These are phyloP conservation scores for Isurus oxyrinchus DNA, from an alignment of 2,113 vertebrate species.

Conservation along the genomic window DNA sequence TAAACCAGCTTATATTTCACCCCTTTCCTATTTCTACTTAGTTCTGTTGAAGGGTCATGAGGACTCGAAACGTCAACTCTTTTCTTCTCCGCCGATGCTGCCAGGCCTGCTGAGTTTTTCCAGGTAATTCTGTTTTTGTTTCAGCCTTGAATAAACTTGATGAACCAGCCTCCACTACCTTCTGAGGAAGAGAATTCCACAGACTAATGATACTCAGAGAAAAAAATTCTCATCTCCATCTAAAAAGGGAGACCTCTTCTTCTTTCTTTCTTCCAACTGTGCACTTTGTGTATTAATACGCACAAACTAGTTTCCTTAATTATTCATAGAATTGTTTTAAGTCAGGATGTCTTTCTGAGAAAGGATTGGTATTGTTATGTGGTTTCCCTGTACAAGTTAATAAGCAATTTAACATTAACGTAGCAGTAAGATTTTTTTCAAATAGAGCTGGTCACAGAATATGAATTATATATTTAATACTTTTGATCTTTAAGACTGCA, in stretches of 20 bases:
- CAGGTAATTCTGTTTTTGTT: no score
- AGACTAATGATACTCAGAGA: no score
- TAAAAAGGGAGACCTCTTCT: background rate
- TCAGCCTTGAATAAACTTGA: no score
- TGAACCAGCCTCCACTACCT: no score
- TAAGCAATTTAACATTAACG: background rate
- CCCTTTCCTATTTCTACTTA: no score
- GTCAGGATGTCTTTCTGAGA: background rate
- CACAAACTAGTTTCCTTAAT: background rate
- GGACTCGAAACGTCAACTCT: no score
- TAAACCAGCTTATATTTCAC: no score
- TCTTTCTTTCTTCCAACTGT: background rate
- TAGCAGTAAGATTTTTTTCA: background rate
- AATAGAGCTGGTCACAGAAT: background rate
- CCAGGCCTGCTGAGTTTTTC: no score
- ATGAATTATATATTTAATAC: background rate
- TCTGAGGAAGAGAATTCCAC: no score
- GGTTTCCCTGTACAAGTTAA: background rate
- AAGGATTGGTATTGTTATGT: background rate
- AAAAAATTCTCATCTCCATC: no score
- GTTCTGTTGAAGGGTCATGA: no score
- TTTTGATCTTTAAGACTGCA: background rate
- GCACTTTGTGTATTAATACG: background rate
- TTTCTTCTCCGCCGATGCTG: no score
- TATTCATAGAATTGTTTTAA: background rate